phyloP scores from a whole-genome alignment of 2,797 vertebrate genomes.

The Takifugu rubripes region DNA sequence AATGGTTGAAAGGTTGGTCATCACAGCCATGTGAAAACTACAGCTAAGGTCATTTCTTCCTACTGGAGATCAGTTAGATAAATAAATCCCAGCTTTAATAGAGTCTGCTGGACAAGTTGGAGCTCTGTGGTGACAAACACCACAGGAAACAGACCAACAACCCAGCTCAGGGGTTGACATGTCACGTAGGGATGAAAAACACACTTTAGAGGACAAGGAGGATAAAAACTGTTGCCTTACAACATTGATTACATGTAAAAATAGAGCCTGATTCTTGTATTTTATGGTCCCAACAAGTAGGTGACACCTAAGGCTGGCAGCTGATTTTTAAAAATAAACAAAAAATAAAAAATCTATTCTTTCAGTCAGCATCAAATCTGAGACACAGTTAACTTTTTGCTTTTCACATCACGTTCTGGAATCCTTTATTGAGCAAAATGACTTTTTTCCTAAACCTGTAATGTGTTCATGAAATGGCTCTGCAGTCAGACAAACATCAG shows the following conservation, averaged over 20 bases:
- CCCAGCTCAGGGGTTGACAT: slow-evolving; percentile 18
- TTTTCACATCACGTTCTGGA: too few relatives aligned
- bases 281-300: background rate
- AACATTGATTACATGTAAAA: background rate
- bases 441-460: too few relatives aligned
- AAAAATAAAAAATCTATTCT: too few relatives aligned
- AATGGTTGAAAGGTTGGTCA: slow-evolving; percentile 59
- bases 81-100: slow-evolving; percentile 66
- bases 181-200: slow-evolving; percentile 19
- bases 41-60: slow-evolving; percentile 29
- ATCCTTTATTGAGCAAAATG: too few relatives aligned
- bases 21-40: slow-evolving; percentile 60
- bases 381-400: too few relatives aligned
- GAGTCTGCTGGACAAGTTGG: slow-evolving; percentile 19
- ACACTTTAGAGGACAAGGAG: slow-evolving; percentile 2
- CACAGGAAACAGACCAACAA: slow-evolving; percentile 29
- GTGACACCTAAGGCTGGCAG: background rate
- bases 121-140: slow-evolving; percentile 8
- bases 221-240: background rate
- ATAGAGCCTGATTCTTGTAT: background rate
- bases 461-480: too few relatives aligned
- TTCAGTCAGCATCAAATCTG: too few relatives aligned
- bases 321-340: too few relatives aligned
- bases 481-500: background rate
- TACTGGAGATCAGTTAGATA: slow-evolving; percentile 58